These are phyloP conservation scores for Rhinoderma darwinii DNA, from an alignment of 2,113 vertebrate species.

Conservation along the genomic window DNA sequence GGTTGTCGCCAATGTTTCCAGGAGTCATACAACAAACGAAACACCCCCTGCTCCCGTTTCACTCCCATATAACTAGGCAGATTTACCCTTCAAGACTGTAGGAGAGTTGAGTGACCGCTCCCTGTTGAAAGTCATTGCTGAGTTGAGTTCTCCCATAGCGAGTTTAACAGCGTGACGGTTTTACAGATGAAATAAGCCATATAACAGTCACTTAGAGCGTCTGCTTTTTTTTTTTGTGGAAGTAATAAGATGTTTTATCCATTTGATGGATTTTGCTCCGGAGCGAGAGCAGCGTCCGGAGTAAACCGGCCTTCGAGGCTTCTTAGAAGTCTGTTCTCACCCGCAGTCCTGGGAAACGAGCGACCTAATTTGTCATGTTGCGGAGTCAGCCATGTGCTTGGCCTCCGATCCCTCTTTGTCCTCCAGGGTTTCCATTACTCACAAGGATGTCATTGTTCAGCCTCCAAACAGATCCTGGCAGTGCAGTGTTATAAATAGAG, in stretches of 20 bases:
- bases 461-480: neutral
- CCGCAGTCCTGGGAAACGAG: neutral
- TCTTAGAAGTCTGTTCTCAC: neutral
- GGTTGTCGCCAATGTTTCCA: neutral
- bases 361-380: neutral
- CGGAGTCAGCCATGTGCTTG: neutral
- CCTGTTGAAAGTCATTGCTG: too few species aligned
- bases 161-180: neutral
- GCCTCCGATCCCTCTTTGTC: neutral
- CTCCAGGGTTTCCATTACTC: slow-evolving; percentile 14
- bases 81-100: too few species aligned
- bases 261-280: neutral
- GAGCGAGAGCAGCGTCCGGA: neutral
- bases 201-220: neutral
- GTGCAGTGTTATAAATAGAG: neutral
- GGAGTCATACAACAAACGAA: neutral
- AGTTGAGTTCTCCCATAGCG: neutral
- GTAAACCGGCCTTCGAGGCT: neutral
- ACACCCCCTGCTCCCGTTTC: too few species aligned
- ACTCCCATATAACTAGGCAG: neutral
- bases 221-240: neutral
- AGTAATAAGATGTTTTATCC: neutral
- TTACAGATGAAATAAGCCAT: neutral
- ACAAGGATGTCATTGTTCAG: slow-evolving; percentile 30
- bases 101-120: neutral